Conservation (phyloP, 2,113 vertebrate species). For the Bujurquina vittata region DNA sequence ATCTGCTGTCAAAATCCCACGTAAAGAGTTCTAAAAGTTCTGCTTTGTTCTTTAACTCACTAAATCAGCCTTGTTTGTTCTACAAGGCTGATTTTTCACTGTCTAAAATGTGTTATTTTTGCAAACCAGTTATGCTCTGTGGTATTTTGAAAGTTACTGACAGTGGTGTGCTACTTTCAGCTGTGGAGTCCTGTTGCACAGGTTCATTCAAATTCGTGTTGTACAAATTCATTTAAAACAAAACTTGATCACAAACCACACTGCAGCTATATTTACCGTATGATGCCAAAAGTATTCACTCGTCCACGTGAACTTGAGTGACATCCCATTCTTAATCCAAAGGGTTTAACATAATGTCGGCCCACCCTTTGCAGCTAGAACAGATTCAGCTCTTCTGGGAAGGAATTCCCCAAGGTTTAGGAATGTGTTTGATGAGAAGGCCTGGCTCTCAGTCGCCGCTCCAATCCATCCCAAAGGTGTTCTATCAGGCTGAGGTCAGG, state of each 20-base stretch:
- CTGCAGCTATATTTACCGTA: neutral
- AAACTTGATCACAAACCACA: neutral
- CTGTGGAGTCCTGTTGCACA: neutral
- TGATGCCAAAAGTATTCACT: too few species aligned
- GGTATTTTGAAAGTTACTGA: neutral
- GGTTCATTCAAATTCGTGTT: neutral
- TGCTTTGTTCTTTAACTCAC: neutral
- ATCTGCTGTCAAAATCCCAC: neutral
- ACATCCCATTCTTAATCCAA: too few species aligned
- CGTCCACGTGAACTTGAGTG: too few species aligned
- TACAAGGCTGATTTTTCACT: neutral
- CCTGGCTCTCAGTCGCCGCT: too few species aligned
- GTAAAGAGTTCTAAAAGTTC: neutral
- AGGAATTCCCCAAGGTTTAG: too few species aligned
- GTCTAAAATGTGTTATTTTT: neutral
- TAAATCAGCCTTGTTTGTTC: neutral
- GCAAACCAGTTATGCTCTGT: fast-evolving
- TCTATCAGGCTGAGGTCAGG: too few species aligned
- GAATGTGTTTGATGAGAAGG: too few species aligned
- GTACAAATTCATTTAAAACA: neutral
- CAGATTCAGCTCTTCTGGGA: too few species aligned
- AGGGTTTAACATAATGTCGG: too few species aligned
- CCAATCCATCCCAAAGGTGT: too few species aligned
- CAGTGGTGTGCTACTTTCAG: neutral
- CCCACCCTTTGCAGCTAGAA: too few species aligned